phyloP scores from a whole-genome alignment of 2,888 invertebrate genomes.

The Lepidochitona cinerea region DNA sequence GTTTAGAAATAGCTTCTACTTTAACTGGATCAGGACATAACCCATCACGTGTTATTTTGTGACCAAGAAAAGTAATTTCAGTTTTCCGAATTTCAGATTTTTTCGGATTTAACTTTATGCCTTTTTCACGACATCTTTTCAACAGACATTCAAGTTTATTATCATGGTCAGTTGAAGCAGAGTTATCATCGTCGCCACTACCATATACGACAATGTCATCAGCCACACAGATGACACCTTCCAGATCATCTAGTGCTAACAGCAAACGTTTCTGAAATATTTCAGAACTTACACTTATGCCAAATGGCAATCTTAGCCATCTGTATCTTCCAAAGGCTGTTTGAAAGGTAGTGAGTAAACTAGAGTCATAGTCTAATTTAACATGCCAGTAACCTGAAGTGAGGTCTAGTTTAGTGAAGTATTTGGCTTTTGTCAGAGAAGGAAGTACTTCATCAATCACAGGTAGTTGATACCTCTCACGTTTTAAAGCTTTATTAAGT shows the following conservation, averaged over 20 bases:
- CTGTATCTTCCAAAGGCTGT: background rate
- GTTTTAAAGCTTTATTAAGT: background rate
- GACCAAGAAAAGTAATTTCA: background rate
- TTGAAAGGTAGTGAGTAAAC: background rate
- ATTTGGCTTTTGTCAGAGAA: background rate
- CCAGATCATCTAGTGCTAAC: background rate
- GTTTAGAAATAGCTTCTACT: slow-evolving; percentile 3
- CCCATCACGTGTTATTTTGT: background rate
- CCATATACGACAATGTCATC: background rate
- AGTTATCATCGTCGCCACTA: background rate
- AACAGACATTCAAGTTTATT: no score
- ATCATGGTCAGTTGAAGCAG: no score
- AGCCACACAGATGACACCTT: background rate
- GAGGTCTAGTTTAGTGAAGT: background rate
- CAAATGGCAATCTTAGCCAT: background rate
- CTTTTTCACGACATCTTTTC: no score
- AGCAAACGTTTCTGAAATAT: background rate
- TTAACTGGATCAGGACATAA: slow-evolving; percentile 5
- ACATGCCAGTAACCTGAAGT: background rate
- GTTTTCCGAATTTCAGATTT: no score
- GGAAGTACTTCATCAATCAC: background rate
- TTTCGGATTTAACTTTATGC: no score
- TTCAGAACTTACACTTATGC: background rate
- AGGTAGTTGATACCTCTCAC: background rate
- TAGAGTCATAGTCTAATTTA: background rate